Conservation (phyloP, 2,113 vertebrate species). For the Hystrix brachyura region DNA sequence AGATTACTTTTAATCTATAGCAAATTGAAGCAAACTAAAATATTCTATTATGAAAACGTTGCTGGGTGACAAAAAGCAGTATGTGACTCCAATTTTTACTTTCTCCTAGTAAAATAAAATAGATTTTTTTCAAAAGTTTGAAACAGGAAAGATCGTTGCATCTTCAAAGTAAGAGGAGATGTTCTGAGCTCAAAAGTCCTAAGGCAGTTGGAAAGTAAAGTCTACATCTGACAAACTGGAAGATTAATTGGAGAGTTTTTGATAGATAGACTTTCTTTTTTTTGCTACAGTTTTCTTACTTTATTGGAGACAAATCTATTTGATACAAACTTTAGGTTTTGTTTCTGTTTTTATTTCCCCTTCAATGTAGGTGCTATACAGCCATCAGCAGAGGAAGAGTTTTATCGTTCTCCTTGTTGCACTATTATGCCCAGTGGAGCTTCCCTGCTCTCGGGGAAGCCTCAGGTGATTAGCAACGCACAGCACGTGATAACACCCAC, state of each 20-base stretch:
- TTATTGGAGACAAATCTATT: neutral
- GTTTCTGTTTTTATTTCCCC: neutral
- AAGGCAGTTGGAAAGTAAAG: neutral
- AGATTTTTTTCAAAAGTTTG: neutral
- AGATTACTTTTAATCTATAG: neutral
- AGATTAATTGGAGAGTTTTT: conserved; percentile 9
- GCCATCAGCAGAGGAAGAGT: neutral
- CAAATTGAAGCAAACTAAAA: conserved; percentile 37
- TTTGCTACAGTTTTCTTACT: neutral
- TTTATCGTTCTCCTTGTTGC: neutral
- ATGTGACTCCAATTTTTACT: conserved; percentile 14
- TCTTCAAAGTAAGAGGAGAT: conserved; percentile 48
- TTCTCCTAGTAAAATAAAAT: conserved; percentile 1
- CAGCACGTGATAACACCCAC: neutral
- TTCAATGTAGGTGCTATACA: neutral
- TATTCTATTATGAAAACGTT: conserved; percentile 20
- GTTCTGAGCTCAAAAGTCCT: conserved; percentile 9
- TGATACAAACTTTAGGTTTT: neutral
- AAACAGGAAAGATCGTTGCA: neutral
- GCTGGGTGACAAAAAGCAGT: neutral
- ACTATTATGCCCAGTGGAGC: neutral
- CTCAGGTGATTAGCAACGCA: neutral
- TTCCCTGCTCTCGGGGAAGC: conserved; percentile 8
- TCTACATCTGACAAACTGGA: conserved; percentile 51
- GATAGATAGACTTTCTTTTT: conserved; percentile 55